phyloP scores from a whole-genome alignment of 2,888 invertebrate species.

The Lasioglossum vierecki region DNA sequence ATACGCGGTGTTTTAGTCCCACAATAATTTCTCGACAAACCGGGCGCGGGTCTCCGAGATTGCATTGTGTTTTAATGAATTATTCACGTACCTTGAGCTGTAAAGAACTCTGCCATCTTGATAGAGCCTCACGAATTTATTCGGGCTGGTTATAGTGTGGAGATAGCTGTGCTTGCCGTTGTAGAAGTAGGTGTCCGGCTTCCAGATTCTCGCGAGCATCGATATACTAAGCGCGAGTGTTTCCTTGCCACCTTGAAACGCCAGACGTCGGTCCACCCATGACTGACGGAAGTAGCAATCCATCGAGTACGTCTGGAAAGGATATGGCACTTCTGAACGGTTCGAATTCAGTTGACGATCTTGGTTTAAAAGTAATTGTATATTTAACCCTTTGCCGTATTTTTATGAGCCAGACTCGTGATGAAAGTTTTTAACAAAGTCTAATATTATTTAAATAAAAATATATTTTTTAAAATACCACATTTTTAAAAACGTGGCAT shows the following conservation, averaged over 20 bases:
- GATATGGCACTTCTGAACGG: neutral
- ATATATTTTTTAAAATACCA: too few species aligned
- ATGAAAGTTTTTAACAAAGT: too few species aligned
- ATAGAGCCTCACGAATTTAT: slow-evolving; percentile 91
- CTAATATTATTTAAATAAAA: too few species aligned
- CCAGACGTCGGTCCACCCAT: slow-evolving; percentile 91
- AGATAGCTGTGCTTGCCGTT: slow-evolving; percentile 93
- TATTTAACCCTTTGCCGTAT: too few species aligned
- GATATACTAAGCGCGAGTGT: slow-evolving; percentile 91
- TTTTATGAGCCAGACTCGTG: too few species aligned
- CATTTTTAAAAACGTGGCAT: too few species aligned
- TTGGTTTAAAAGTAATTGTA: neutral
- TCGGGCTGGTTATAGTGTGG: slow-evolving; percentile 94
- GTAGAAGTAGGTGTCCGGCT: slow-evolving; percentile 93
- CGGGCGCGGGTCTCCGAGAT: neutral
- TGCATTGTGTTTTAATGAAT: neutral
- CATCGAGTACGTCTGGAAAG: slow-evolving; percentile 91
- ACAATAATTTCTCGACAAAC: neutral
- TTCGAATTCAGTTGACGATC: neutral
- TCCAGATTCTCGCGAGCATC: slow-evolving; percentile 93
- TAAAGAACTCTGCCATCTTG: slow-evolving; percentile 90
- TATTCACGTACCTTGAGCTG: slow-evolving; percentile 87
- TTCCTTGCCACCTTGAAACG: slow-evolving; percentile 88
- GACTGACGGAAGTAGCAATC: slow-evolving; percentile 95
- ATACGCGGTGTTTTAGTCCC: neutral